Base-by-base conservation (phyloP, 2,888 invertebrate species). In the Myopa testacea region DNA sequence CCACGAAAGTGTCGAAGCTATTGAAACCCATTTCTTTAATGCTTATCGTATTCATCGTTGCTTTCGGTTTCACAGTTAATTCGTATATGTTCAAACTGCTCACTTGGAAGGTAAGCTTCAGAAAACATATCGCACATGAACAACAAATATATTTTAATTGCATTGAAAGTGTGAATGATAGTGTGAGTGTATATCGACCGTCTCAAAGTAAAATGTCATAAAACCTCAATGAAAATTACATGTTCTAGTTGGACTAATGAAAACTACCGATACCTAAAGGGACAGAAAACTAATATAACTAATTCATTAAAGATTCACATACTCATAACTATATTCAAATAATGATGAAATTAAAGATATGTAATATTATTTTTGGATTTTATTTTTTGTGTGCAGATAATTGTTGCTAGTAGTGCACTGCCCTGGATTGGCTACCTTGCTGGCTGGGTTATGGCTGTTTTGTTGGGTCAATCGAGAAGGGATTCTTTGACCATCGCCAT, bases 31-130 rank as follows among this genome's bases (percentile, higher is more conserved):
- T 95, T 84, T 94, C 96, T 0, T 90, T 93, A 0, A 86, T 93
- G 14, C 91, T 96, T 77, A 92, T 97, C 80, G 83, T 95, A n/a
- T 94, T 95, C 85, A 95, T 96, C 80, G 92, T 96, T 16, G 88
- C 94, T 8, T 96, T 97, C 88, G 96, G 96, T 0, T 93, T 95
- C 50, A 91, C 94, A 75, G 94, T 95, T n/a, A 97, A 97, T 88
- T 87, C 95, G 74, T 97, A 95, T 87, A 92, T 97, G 80, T 96
- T 97, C 87, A 90, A 94, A 86, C 89, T 97, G 83, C 95, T 97
- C 87, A 93, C 94, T 8, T 95, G 95, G 95, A 90, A 92, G 92
- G 95, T 95, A 85, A 91, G 91, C 88, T 37, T 10, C 16, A 63
- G 12, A 45, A 45, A 45, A 45, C 45, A 45, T 10, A 45, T 45